These are phyloP conservation scores for Theropithecus gelada DNA, from an alignment of 2,113 vertebrate species.

Conservation along the genomic window DNA sequence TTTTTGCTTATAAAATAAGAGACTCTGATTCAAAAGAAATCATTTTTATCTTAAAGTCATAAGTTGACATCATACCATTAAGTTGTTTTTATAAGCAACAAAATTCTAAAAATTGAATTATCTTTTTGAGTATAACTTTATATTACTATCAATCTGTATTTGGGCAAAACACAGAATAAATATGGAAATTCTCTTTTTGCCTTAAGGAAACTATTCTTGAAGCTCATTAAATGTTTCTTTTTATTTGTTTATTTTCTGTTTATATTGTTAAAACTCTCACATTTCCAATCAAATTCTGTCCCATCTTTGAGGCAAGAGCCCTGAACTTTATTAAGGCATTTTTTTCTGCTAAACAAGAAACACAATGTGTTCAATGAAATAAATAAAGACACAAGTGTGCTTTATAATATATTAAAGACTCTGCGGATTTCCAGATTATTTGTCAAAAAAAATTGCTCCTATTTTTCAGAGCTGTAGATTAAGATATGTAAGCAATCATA, in stretches of 20 bases:
- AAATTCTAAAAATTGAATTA: neutral
- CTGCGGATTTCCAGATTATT: neutral
- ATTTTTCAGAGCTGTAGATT: neutral
- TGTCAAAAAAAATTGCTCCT: neutral
- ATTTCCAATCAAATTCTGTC: neutral
- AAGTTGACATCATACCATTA: neutral
- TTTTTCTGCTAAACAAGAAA: neutral
- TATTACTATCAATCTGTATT: neutral
- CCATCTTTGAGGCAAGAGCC: neutral
- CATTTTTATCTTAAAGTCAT: slow-evolving; percentile 16
- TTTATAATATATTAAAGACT: neutral
- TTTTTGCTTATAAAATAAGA: slow-evolving; percentile 11
- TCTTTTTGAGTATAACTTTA: neutral
- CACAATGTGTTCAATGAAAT: neutral
- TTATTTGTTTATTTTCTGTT: slow-evolving; percentile 21
- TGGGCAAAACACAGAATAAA: neutral
- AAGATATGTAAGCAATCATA: neutral
- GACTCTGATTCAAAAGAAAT: neutral
- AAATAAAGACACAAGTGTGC: neutral
- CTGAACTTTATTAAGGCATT: neutral
- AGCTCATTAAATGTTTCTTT: neutral
- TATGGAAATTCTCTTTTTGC: slow-evolving; percentile 9
- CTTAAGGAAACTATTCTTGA: slow-evolving; percentile 9
- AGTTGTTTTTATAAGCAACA: neutral
- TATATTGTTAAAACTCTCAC: neutral